Conservation (phyloP, 1,140 invertebrate genomes). For the Drosophila dunni region DNA sequence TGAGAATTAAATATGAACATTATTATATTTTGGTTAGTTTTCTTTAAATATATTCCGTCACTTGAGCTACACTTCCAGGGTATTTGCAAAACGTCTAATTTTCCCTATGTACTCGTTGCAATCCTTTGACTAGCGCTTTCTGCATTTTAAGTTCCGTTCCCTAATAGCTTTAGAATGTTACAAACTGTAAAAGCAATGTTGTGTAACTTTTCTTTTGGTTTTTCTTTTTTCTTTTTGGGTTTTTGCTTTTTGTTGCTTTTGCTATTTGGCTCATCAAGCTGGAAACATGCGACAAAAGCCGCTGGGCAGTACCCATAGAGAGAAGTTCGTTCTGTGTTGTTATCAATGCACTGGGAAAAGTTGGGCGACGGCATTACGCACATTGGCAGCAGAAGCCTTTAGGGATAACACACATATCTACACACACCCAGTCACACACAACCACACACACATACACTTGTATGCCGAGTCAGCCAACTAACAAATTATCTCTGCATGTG, state of each 20-base stretch:
- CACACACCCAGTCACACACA: not conserved
- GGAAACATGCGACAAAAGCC: constrained; percentile 72
- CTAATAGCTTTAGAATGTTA: constrained; percentile 41
- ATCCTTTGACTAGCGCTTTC: not conserved
- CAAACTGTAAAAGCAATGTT: constrained; percentile 56
- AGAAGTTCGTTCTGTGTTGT: constrained; percentile 34
- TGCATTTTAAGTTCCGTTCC: constrained; percentile 1
- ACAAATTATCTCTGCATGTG: constrained; percentile 80
- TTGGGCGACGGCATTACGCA: constrained; percentile 51
- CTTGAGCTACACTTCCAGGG: not conserved
- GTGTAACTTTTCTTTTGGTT: constrained; percentile 53
- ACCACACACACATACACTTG: constrained; percentile 21
- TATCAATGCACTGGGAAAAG: constrained; percentile 52
- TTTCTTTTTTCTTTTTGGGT: not conserved
- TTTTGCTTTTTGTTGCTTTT: not conserved
- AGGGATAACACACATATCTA: constrained; percentile 27
- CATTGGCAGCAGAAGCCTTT: constrained; percentile 46
- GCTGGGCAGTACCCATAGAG: constrained; percentile 53
- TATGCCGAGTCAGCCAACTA: constrained; percentile 60
- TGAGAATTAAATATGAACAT: too few species aligned
- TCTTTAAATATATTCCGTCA: too few species aligned
- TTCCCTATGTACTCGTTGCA: not conserved
- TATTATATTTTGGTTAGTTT: too few species aligned
- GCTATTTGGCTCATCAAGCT: constrained; percentile 72
- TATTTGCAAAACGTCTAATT: not conserved